A percentile compares a stretch with the other conserved stretches of the same genome.
Evolutionary conservation across 1,140 invertebrate species (phyloP).

Genomic region (Trichomalopsis sarcophagae): DNA sequence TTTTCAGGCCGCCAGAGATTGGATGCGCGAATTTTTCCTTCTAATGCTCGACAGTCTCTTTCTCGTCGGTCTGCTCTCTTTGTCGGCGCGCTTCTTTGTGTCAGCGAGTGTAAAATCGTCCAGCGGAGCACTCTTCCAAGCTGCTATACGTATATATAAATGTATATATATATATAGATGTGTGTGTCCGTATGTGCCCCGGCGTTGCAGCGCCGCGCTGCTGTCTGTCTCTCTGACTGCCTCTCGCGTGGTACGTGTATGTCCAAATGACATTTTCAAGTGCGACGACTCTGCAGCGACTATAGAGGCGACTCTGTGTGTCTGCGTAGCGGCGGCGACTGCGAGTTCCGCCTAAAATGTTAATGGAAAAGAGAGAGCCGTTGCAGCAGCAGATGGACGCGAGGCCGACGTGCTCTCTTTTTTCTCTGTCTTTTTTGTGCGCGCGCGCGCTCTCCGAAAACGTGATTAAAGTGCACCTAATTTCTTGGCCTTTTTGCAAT

Average conservation of each 20-base stretch:
- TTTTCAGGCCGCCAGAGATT: slow-evolving; percentile 39
- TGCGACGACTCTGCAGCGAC: background rate
- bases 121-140: background rate
- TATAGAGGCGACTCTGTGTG: background rate
- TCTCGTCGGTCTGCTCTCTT: background rate
- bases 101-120: slow-evolving; percentile 11
- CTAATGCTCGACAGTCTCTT: background rate
- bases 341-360: slow-evolving; percentile 33
- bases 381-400: slow-evolving; percentile 3
- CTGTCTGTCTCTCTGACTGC: background rate
- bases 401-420: background rate
- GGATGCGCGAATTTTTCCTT: slow-evolving; percentile 31
- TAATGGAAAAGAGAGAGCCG: slow-evolving; percentile 41
- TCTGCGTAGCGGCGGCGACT: background rate
- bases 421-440: background rate
- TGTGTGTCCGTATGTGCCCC: no score
- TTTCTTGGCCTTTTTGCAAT: slow-evolving; percentile 48
- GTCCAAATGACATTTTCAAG: slow-evolving; percentile 49
- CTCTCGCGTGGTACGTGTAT: background rate
- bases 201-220: no score
- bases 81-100: background rate
- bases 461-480: slow-evolving; percentile 49
- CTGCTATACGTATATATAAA: background rate
- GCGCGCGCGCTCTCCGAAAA: slow-evolving; percentile 9
- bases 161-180: no score